Conservation (phyloP, 2,797 vertebrate species). For the Alosa sapidissima region DNA sequence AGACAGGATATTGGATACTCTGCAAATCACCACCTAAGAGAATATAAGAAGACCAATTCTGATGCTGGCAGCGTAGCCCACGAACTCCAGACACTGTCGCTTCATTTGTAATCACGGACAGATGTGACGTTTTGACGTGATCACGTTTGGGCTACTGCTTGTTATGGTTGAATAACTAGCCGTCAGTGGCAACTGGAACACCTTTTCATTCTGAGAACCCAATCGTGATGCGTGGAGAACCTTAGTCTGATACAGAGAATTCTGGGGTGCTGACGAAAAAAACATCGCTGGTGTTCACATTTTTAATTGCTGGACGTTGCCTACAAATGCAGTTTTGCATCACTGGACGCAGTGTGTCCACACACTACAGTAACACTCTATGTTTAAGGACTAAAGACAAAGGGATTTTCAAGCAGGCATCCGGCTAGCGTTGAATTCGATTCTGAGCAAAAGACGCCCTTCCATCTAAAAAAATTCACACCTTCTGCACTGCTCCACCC, state of each 20-base stretch:
- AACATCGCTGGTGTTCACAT: conserved; percentile 14
- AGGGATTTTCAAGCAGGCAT: conserved; percentile 9
- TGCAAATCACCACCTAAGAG: not conserved
- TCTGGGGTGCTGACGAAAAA: not conserved
- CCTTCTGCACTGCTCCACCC: not conserved
- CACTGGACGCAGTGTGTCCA: conserved; percentile 2
- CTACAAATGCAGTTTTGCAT: not conserved
- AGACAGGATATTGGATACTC: not conserved
- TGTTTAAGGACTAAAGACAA: conserved; percentile 18
- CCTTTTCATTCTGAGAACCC: not conserved
- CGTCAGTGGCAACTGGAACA: not conserved
- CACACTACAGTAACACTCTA: not conserved
- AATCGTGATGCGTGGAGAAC: not conserved
- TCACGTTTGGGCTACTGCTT: not conserved
- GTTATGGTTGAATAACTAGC: conserved; percentile 1
- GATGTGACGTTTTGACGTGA: conserved; percentile 7
- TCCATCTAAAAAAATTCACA: conserved; percentile 2
- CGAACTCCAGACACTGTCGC: not conserved
- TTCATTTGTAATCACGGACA: not conserved
- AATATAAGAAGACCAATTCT: not conserved
- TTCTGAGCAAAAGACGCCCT: conserved; percentile 4
- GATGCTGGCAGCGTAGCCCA: not conserved
- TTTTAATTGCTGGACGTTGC: not conserved
- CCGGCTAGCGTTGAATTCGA: not conserved
- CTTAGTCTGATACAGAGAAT: not conserved